Evolutionary conservation across 2,888 invertebrate genomes (phyloP), one percentile per base, ranked within the genome.

Genomic region (Hypena proboscidalis): DNA sequence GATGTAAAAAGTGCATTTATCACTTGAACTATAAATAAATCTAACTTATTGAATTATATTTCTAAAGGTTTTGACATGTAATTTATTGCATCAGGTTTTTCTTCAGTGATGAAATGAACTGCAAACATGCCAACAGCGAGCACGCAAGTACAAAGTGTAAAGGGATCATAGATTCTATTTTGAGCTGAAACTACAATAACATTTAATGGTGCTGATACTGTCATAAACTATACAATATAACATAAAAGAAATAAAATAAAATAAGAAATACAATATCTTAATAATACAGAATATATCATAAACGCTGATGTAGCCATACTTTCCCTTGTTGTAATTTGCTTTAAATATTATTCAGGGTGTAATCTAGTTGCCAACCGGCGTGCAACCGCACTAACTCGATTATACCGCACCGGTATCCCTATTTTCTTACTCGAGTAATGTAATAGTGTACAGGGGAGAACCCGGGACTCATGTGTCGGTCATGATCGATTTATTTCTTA

Each of bases 401-500:
- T 60, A 54, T 43, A 52, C 14, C 34, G 56, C 41, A 58, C 58
- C 34, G 23, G 25, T 51, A 59, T 54, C 53, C 66, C 48, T 51
- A 47, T 48, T 58, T 62, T 58, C 55, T 59, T 50, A 44, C 44
- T 38, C 19, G 34, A 44, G 48, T 58, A 67, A 58, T 64, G 40
- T 45, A 50, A 50, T 52, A 19, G 52, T 43, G 48, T 47, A 48
- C 51, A 9, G 32, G 57, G 44, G 37, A 40, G 40, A 22, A 17
- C 31, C 34, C 8, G 34, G 43, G 52, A 42, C 51, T 52, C 44
- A 31, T 39, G 37, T 55, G 37, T 23, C 40, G 11, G 34, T 33
- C 46, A 39, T 61, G 48, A 58, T 63, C 62, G 66, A 65, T 63
- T 63, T 48, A 50, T 51, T 53, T 33, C 36, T 61, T n/a, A 65